These are phyloP conservation scores for Chloropsis cyanopogon DNA, from an alignment of 2,113 vertebrate species.

Conservation along the genomic window DNA sequence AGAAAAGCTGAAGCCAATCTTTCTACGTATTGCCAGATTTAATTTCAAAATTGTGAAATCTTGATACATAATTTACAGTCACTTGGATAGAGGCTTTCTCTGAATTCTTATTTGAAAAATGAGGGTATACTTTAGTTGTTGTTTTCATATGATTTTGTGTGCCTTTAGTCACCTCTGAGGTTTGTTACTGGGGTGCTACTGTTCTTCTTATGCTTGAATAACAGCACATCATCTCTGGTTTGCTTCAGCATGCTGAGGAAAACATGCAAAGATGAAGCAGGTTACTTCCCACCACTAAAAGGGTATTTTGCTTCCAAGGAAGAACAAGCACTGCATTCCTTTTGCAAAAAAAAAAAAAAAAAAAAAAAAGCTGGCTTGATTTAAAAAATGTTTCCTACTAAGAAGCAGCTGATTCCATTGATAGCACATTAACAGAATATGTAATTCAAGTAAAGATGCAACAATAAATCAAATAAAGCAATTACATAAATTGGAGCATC, in stretches of 20 bases:
- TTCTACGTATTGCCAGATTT: neutral
- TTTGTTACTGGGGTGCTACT: neutral
- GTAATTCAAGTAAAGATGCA: neutral
- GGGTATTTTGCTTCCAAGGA: neutral
- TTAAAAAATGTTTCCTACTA: neutral
- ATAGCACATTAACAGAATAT: slow-evolving; percentile 18
- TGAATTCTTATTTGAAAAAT: neutral
- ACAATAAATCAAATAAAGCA: slow-evolving; percentile 42
- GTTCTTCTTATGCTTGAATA: neutral
- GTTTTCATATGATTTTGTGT: accelerated
- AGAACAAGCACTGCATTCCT: neutral
- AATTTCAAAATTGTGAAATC: neutral
- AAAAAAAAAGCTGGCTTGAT: slow-evolving; percentile 18
- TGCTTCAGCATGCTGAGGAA: neutral
- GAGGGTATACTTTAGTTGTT: neutral
- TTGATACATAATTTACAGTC: neutral
- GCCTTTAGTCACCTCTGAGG: neutral
- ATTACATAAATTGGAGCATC: slow-evolving; percentile 58
- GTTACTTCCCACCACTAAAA: neutral
- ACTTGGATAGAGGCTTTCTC: neutral
- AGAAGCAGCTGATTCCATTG: slow-evolving; percentile 46
- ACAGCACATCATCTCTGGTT: neutral
- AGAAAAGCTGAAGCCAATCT: neutral
- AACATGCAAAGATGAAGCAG: neutral
- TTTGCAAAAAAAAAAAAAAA: neutral